Conservation (phyloP, 2,888 invertebrate genomes). For the Eudemis profundana region DNA sequence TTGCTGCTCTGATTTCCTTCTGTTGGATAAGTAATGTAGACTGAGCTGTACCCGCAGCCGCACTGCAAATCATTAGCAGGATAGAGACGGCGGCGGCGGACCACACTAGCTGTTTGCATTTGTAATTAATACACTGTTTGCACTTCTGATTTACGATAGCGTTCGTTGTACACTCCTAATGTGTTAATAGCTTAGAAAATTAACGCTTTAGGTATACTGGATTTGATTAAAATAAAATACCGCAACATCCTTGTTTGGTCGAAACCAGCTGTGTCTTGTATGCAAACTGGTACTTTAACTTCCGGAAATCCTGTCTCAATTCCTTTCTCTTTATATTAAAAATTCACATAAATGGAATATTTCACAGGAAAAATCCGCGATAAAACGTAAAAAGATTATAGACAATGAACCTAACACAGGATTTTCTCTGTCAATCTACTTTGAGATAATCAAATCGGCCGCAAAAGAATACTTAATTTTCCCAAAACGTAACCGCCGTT, state of each 20-base stretch:
- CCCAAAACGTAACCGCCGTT: conserved; percentile 38
- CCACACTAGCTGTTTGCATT: conserved; percentile 84
- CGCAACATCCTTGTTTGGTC: background rate
- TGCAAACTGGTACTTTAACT: too few relatives aligned
- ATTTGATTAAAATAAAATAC: background rate
- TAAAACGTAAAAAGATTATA: conserved; percentile 17
- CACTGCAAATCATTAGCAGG: conserved; percentile 83
- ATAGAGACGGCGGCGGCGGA: conserved; percentile 81
- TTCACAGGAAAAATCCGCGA: background rate
- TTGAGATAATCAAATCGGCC: conserved; percentile 41
- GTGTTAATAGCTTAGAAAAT: conserved; percentile 82
- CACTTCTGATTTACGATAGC: conserved; percentile 83
- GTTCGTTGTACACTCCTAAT: conserved; percentile 76
- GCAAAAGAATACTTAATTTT: conserved; percentile 45
- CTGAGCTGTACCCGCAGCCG: conserved; percentile 55
- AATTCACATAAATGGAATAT: background rate
- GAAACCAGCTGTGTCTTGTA: background rate
- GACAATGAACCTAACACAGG: conserved; percentile 23
- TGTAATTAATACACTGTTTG: conserved; percentile 85
- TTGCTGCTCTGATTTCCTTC: conserved; percentile 27
- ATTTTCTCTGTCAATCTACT: conserved; percentile 41
- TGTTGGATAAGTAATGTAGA: conserved; percentile 40
- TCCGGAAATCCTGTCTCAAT: too few relatives aligned
- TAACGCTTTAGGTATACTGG: conserved; percentile 56
- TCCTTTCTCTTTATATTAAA: too few relatives aligned